These are phyloP conservation scores for Spermophilus dauricus DNA, from an alignment of 2,113 vertebrate genomes.

Conservation along the genomic window DNA sequence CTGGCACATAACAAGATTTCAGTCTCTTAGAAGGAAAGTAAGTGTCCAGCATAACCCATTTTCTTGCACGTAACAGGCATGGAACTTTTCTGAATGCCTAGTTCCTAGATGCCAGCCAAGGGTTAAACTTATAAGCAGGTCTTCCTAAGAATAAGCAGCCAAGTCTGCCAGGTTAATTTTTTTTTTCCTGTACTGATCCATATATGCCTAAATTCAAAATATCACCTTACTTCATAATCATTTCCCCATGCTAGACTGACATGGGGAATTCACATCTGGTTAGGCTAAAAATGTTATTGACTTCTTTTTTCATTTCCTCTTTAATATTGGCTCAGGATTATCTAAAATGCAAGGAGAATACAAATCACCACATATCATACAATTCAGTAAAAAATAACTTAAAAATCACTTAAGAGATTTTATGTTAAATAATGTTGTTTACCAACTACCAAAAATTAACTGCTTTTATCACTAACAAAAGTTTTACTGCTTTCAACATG, in stretches of 20 bases:
- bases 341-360: neutral
- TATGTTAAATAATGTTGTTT: constrained; percentile 45
- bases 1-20: neutral
- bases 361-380: neutral
- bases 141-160: neutral
- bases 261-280: constrained; percentile 26
- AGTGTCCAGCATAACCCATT: neutral
- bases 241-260: neutral
- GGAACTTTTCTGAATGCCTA: neutral
- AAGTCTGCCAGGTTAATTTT: neutral
- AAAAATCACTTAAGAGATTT: constrained; percentile 25
- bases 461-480: constrained; percentile 43
- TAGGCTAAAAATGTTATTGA: constrained; percentile 6
- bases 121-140: neutral
- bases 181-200: neutral
- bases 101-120: neutral
- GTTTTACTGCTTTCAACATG: constrained; percentile 27
- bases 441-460: neutral
- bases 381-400: neutral
- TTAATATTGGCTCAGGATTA: constrained; percentile 1
- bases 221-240: neutral
- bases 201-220: neutral
- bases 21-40: neutral
- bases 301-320: constrained; percentile 57
- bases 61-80: neutral